Percentiles rank a stretch among this genome's conserved stretches.
Conservation (phyloP, 2,888 invertebrate species). For the Xestia rhomboidea region DNA sequence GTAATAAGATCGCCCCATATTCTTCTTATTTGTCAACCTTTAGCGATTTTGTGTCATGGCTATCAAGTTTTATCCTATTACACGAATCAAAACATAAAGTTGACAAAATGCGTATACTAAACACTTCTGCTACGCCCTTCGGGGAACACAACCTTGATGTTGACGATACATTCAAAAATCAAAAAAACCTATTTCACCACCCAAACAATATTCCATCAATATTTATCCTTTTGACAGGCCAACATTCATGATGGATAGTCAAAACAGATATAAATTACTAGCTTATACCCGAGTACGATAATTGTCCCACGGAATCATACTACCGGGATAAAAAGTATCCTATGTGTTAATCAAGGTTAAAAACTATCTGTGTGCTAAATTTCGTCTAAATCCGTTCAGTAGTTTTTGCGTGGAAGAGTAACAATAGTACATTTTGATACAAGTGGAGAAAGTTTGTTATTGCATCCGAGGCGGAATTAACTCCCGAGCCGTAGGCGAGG, state of each 20-base stretch:
- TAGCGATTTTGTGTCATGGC: neutral
- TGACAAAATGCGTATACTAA: neutral
- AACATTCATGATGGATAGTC: constrained; percentile 16
- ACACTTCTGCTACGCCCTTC: neutral
- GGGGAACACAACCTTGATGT: neutral
- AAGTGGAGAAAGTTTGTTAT: too few species aligned
- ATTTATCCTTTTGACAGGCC: constrained; percentile 3
- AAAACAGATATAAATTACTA: neutral
- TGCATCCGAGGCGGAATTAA: too few species aligned
- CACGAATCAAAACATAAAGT: neutral
- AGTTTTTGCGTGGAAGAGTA: too few species aligned
- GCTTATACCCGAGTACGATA: too few species aligned
- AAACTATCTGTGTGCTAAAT: too few species aligned
- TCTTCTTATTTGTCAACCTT: neutral
- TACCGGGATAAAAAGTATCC: too few species aligned
- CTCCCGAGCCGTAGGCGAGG: too few species aligned
- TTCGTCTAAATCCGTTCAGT: too few species aligned
- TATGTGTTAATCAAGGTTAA: too few species aligned
- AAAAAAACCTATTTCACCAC: neutral
- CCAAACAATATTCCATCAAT: constrained; percentile 19
- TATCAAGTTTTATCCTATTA: neutral
- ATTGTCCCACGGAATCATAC: too few species aligned
- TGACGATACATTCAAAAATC: neutral
- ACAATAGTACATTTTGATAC: too few species aligned
- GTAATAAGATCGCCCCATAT: neutral